These are phyloP conservation scores for Idaea straminata DNA, from an alignment of 2,888 invertebrate species.

Conservation along the genomic window DNA sequence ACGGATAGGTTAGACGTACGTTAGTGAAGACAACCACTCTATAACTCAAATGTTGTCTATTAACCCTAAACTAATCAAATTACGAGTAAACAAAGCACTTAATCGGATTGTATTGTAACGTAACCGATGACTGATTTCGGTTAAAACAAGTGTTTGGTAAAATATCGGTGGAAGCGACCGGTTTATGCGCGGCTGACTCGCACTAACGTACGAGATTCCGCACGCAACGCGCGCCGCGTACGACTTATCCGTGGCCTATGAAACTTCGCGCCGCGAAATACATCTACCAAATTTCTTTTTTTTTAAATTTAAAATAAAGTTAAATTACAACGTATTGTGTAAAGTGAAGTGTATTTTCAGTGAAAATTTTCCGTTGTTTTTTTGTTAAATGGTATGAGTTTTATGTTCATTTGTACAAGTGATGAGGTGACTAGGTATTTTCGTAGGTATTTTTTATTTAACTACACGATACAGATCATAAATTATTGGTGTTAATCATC, in stretches of 20 bases:
- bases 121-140: conserved; percentile 24
- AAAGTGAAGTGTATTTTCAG: conserved; percentile 35
- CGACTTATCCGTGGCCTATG: conserved; percentile 56
- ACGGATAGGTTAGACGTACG: neutral
- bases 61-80: conserved; percentile 13
- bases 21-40: neutral
- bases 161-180: conserved; percentile 40
- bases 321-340: conserved; percentile 33
- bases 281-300: conserved; percentile 36
- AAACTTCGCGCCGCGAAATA: conserved; percentile 63
- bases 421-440: conserved; percentile 36
- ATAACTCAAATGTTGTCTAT: neutral
- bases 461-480: conserved; percentile 12
- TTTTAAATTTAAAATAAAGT: conserved; percentile 2
- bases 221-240: conserved; percentile 64
- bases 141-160: conserved; percentile 23
- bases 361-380: conserved; percentile 9
- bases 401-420: conserved; percentile 56
- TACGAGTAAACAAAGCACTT: conserved; percentile 13
- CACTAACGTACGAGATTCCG: conserved; percentile 56
- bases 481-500: conserved; percentile 14
- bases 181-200: conserved; percentile 53
- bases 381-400: conserved; percentile 49
- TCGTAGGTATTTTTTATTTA: conserved; percentile 27
- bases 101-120: conserved; percentile 27